Evolutionary conservation across 2,113 vertebrate genomes (phyloP), one percentile per base, ranked within the genome.

Genomic region (Sturnira hondurensis): DNA sequence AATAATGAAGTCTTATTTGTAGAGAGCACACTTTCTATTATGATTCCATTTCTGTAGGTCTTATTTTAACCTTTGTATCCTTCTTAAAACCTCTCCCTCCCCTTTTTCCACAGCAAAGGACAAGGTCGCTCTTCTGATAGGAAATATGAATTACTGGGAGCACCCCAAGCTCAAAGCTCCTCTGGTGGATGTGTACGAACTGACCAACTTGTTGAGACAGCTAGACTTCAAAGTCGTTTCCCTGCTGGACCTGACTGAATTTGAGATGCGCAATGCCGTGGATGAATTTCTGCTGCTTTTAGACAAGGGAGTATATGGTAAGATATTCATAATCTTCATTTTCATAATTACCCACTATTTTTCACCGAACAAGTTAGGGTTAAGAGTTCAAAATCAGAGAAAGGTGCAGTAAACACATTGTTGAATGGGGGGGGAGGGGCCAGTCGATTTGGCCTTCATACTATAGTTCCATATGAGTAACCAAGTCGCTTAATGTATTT

Each of bases 161-260:
- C 99, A 99, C 93, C 99, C 99, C 2, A 99, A 99, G 56, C 99
- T 99, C 52, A 99, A 99, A 98, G 99, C 99, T 7, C 99, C 99
- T 0, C 99, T 99, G 99, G 99, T 99, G 11, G 99, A 99, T 71
- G 99, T 99, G 43, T 99, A 99, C 19, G 99, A 99, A 83, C 61
- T 99, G 96, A 99, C 99, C 93, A 99, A 99, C 97, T 97, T 99
- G 67, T 97, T 99, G 14, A 98, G 99, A 12, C 99, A 99, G 96
- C 98, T 99, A 0, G 99, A 99, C 97, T 99, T 99, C 97, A 99
- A 99, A 97, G 99, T 99, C 38, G 99, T 99, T n/a, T 99, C 99
- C 0, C 96, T 99, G 96, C 98, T 99, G 94, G 99, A 99, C 97
- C 99, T 99, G 41, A 99, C 99, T 0, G 99, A 99, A 95, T 99